Evolutionary conservation across 2,888 invertebrate species (phyloP), one percentile per base, ranked within the genome.

Genomic region (Blera fallax): DNA sequence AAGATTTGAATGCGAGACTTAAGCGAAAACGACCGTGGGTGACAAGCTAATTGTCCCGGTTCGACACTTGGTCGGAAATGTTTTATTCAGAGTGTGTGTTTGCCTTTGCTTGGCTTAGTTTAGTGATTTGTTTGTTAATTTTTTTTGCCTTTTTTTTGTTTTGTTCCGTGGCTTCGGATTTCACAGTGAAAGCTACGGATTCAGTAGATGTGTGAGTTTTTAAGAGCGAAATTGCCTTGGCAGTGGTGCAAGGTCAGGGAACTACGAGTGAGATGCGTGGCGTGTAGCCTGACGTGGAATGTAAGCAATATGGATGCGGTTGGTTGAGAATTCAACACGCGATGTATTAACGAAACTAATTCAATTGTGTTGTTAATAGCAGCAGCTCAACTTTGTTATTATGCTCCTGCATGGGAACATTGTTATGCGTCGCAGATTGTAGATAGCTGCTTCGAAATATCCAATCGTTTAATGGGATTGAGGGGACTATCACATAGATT

Each of bases 201-300:
- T n/a, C n/a, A 37, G 8, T 21, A 40, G 5, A 18, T 34, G 58
- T 34, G 77, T 54, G 54, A 52, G 60, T 8, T 21, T 50, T 52
- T 24, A 32, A 58, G 48, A 67, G 58, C 77, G 77, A 69, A 67
- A 69, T 52, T 60, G 40, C 69, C 67, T 77, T 77, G 77, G 40
- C 77, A 50, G 62, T 45, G 69, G 62, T 29, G 67, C 78, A 78
- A 78, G 78, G 78, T 78, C 78, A 70, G 43, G 56, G 27, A 56
- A 40, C 60, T 18, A 11, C n/a, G n/a, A n/a, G n/a, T n/a, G n/a
- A 37, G 21, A 24, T 40, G n/a, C 21, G 18, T 5, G n/a, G 29
- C 27, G 8, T 24, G 21, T 32, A 5, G 24, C 21, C 18, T 29
- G 11, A 54, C 32, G 54, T 43, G 64, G 65, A 21, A 32, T 40